phyloP scores from a whole-genome alignment of 2,888 invertebrate genomes.

The Lamellibrachia satsuma region DNA sequence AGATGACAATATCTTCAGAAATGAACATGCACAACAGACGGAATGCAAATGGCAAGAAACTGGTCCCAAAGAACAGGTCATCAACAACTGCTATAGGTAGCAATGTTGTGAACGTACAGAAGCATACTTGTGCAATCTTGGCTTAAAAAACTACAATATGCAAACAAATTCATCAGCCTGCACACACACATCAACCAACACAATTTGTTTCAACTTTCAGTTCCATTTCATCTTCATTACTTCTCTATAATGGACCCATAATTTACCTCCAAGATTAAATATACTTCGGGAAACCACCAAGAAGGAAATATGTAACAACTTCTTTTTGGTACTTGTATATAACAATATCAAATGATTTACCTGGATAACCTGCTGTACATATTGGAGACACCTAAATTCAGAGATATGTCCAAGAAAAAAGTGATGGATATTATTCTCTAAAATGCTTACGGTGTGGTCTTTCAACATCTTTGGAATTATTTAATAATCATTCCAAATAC shows the following conservation, averaged over 20 bases:
- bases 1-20: no score
- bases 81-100: background rate
- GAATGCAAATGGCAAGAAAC: background rate
- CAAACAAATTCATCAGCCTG: background rate
- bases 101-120: background rate
- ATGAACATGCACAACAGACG: background rate
- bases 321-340: background rate
- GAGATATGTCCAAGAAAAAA: background rate
- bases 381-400: background rate
- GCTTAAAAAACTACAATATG: background rate
- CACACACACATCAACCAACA: background rate
- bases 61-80: background rate
- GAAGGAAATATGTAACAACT: background rate
- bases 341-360: background rate
- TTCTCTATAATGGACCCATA: background rate
- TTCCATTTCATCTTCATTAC: background rate
- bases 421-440: background rate
- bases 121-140: background rate
- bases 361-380: background rate
- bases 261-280: background rate
- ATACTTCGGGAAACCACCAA: background rate
- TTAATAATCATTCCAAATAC: background rate
- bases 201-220: background rate
- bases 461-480: background rate
- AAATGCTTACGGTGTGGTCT: background rate